Base-by-base conservation (phyloP, 1,140 invertebrate species). In the Tachypleus tridentatus region DNA sequence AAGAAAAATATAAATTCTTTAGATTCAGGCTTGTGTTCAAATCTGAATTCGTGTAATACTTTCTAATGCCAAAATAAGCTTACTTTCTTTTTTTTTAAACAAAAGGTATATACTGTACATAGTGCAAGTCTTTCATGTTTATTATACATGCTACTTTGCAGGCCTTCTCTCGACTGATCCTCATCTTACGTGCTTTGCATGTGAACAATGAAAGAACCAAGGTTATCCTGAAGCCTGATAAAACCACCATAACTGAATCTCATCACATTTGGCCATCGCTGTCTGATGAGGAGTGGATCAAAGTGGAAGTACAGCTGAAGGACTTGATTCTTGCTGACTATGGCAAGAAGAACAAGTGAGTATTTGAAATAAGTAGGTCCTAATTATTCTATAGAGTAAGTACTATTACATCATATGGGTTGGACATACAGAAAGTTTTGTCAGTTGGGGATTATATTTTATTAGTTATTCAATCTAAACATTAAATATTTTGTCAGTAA, bases 201-300 rank as follows among this genome's bases (percentile, higher is more conserved):
- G 97, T 99, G 0, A 99, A 99, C 75, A 99, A 97, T 51, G 97
- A 99, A 76, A 82, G 97, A 58, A 98, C 97, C 0, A 99, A 99
- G 78, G 94, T 98, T 6, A 88, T 98, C 29, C 79, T 99, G 47
- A 99, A 99, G 75, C 97, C 97, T 0, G 97, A 99, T 75, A 98
- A 98, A 76, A 98, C 95, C 0, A 99, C 96, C 0, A 88, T 99
- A 48, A 99, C 97, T 0, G 97, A 99, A 78, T 87, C 92, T 0
- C 97, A 99, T 83, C 97, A 99, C 76, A 98, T 99, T 76, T 99
- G 97, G 97, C 97, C 97, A 0, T 93, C 93, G 0, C 78, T 99
- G 0, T 86, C 87, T 4, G 96, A 99, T 73, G 96, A 99, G 72
- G 96, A 99, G 78, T 99, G 97, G 97, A 97, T 99, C 70, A 98